phyloP scores from a whole-genome alignment of 2,113 vertebrate species.

The Boleophthalmus pectinirostris region DNA sequence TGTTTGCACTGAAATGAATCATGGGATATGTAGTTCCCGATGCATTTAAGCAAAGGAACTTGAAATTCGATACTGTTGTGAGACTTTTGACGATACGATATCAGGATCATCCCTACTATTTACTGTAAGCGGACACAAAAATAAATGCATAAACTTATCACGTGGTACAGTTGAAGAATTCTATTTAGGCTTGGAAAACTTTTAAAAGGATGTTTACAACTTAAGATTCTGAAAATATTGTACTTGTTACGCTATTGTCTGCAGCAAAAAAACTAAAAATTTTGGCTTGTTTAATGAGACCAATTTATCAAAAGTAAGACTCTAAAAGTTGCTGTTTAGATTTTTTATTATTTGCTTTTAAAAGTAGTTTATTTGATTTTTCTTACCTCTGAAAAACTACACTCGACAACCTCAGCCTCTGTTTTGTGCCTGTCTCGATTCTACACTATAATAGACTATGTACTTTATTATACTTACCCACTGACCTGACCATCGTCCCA shows the following conservation, averaged over 20 bases:
- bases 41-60: too few species aligned
- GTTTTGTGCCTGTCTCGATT: neutral
- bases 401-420: neutral
- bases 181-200: neutral
- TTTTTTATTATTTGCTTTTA: too few species aligned
- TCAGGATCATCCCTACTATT: too few species aligned
- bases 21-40: too few species aligned
- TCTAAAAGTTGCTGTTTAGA: too few species aligned
- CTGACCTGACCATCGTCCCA: slow-evolving; percentile 18
- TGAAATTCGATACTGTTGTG: too few species aligned
- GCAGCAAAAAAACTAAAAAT: neutral
- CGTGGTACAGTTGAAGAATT: neutral
- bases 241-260: too few species aligned
- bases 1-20: too few species aligned
- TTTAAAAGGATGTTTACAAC: neutral
- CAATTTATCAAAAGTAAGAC: too few species aligned
- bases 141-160: too few species aligned
- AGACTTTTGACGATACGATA: too few species aligned
- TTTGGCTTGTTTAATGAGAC: neutral
- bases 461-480: neutral
- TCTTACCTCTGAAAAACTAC: neutral
- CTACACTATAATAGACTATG: neutral
- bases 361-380: neutral
- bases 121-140: too few species aligned
- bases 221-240: neutral